phyloP scores from a whole-genome alignment of 2,113 vertebrate species.

The Sturnus vulgaris region DNA sequence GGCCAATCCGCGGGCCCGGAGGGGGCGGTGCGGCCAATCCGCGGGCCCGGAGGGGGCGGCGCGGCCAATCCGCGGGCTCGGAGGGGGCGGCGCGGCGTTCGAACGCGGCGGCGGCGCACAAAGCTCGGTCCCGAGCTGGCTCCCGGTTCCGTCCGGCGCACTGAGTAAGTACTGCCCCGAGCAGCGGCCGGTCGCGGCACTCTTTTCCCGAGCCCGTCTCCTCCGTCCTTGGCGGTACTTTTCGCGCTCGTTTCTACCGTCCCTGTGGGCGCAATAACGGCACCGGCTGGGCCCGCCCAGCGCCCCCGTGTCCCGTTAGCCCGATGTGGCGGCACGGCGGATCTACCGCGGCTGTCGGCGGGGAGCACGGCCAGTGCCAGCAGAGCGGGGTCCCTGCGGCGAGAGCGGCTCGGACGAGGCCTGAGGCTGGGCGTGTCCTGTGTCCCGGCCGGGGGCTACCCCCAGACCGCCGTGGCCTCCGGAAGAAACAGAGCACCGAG shows the following conservation, averaged over 20 bases:
- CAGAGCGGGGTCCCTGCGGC: too few species aligned
- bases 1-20: background rate
- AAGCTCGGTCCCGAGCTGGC: fast-evolving
- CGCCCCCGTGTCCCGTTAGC: background rate
- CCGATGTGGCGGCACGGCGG: background rate
- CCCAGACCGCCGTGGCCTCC: fast-evolving
- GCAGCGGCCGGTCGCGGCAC: fast-evolving
- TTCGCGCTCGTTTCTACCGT: fast-evolving
- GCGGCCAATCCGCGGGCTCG: background rate
- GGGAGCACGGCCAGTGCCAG: background rate
- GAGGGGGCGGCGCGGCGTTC: background rate
- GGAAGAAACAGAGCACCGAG: fast-evolving
- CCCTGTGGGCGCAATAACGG: too few species aligned
- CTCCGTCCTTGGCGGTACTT: background rate
- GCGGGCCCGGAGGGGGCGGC: background rate
- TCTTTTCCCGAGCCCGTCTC: background rate
- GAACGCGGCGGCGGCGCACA: background rate
- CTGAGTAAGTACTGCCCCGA: background rate
- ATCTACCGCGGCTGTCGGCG: background rate
- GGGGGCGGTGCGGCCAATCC: background rate
- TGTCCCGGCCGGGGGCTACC: fast-evolving
- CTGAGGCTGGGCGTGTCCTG: too few species aligned
- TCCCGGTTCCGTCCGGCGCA: fast-evolving
- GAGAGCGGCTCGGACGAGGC: fast-evolving
- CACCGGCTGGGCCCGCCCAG: too few species aligned